These are phyloP conservation scores for Sebastes schlegelii DNA, from an alignment of 2,113 vertebrate species.

Conservation along the genomic window DNA sequence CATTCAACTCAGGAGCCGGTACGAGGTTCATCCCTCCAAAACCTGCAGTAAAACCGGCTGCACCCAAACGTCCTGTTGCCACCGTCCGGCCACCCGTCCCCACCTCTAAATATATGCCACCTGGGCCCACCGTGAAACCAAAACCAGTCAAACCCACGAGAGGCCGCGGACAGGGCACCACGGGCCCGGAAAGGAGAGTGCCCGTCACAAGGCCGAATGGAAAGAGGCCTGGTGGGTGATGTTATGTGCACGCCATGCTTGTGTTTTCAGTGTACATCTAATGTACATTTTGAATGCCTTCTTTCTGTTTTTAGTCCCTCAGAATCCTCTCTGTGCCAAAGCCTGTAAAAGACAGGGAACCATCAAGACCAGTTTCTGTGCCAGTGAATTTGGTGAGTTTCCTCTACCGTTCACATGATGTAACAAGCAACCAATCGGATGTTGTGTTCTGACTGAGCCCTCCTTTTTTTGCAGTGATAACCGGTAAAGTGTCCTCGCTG, in stretches of 20 bases:
- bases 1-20: conserved; percentile 19
- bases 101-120: conserved; percentile 38
- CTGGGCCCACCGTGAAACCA: conserved; percentile 19
- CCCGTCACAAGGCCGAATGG: conserved; percentile 33
- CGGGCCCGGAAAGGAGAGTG: conserved; percentile 31
- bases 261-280: not conserved
- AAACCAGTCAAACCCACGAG: conserved; percentile 55
- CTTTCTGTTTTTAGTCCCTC: conserved; percentile 42
- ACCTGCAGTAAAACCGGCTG: conserved; percentile 46
- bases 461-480: conserved; percentile 83
- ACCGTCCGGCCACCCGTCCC: conserved; percentile 36
- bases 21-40: conserved; percentile 21
- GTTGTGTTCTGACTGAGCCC: conserved; percentile 6
- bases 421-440: not conserved
- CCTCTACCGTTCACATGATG: not conserved
- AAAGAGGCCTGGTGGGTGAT: conserved; percentile 67
- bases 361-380: conserved; percentile 88
- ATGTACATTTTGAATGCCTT: not conserved
- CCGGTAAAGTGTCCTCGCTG: conserved; percentile 84
- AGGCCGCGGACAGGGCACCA: conserved; percentile 7
- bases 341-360: conserved; percentile 85
- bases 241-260: too few species aligned
- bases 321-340: conserved; percentile 81
- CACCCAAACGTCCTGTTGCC: not conserved
- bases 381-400: conserved; percentile 88